A percentile compares a stretch with the other conserved stretches of the same genome.
Evolutionary conservation across 2,888 invertebrate genomes (phyloP).

Genomic region (Aspidiotus destructor): DNA sequence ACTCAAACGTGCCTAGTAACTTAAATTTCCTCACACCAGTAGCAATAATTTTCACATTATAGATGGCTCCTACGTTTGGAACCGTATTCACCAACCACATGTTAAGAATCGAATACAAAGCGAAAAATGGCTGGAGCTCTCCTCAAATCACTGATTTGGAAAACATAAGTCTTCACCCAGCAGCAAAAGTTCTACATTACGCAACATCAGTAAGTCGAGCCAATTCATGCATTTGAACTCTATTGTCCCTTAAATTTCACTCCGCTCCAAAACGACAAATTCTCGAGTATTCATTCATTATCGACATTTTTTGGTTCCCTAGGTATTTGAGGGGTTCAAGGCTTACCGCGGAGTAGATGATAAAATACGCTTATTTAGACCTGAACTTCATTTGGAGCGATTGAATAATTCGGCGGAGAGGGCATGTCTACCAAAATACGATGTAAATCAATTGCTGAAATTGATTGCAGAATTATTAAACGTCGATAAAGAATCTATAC

Average conservation of each 20-base stretch:
- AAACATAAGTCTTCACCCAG: constrained; percentile 83
- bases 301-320: no score
- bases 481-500: constrained; percentile 97
- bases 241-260: no score
- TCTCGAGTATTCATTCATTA: no score
- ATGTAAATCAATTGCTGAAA: constrained; percentile 70
- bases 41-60: neutral
- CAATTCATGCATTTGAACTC: neutral
- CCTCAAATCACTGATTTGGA: constrained; percentile 85
- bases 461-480: constrained; percentile 74
- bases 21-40: no score
- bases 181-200: constrained; percentile 92
- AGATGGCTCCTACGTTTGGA: constrained; percentile 62
- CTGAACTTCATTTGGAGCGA: constrained; percentile 86
- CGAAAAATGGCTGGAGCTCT: constrained; percentile 84
- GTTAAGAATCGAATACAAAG: constrained; percentile 76
- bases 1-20: no score
- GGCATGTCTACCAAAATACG: constrained; percentile 80
- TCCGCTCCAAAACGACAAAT: no score
- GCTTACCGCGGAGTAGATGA: constrained; percentile 90
- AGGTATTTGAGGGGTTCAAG: constrained; percentile 88
- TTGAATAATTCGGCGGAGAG: constrained; percentile 79
- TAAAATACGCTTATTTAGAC: constrained; percentile 86
- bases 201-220: constrained; percentile 72
- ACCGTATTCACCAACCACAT: constrained; percentile 93